Conservation (phyloP, 2,113 vertebrate species). For the Hiodon alosoides region DNA sequence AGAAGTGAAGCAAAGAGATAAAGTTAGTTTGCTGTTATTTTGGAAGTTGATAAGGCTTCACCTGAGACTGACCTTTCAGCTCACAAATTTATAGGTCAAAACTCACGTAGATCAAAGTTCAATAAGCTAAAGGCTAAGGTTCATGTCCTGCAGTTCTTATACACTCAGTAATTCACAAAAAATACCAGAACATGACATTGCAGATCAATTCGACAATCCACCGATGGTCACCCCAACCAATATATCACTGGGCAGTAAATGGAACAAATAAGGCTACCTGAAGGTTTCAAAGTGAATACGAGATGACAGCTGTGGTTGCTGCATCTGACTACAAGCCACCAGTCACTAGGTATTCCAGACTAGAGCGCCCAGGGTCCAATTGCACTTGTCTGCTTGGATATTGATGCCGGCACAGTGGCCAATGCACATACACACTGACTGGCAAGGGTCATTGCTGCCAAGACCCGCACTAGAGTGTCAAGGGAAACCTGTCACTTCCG, state of each 20-base stretch:
- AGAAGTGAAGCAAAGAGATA: constrained; percentile 39
- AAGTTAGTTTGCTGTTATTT: constrained; percentile 27
- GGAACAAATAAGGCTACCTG: too few species aligned
- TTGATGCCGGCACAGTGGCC: not conserved
- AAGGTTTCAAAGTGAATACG: not conserved
- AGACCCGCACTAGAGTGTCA: constrained; percentile 8
- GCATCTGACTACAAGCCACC: not conserved
- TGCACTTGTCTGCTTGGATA: not conserved
- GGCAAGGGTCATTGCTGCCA: not conserved
- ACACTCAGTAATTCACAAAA: not conserved
- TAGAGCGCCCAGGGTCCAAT: not conserved
- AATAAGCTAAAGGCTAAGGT: constrained; percentile 8
- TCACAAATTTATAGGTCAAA: constrained; percentile 43
- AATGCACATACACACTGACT: not conserved
- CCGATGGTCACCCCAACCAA: not conserved
- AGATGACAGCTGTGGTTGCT: not conserved
- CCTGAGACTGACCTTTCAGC: constrained; percentile 13
- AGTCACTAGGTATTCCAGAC: not conserved
- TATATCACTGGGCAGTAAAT: too few species aligned
- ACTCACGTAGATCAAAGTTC: constrained; percentile 43
- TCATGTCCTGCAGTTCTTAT: not conserved
- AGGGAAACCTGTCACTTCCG: constrained; percentile 1
- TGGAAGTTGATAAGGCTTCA: constrained; percentile 44
- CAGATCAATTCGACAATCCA: not conserved
- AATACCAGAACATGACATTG: not conserved